A percentile compares a stretch with the other conserved stretches of the same genome.
Evolutionary conservation across 1,140 invertebrate species (phyloP).

Genomic region (Cepaea nemoralis): DNA sequence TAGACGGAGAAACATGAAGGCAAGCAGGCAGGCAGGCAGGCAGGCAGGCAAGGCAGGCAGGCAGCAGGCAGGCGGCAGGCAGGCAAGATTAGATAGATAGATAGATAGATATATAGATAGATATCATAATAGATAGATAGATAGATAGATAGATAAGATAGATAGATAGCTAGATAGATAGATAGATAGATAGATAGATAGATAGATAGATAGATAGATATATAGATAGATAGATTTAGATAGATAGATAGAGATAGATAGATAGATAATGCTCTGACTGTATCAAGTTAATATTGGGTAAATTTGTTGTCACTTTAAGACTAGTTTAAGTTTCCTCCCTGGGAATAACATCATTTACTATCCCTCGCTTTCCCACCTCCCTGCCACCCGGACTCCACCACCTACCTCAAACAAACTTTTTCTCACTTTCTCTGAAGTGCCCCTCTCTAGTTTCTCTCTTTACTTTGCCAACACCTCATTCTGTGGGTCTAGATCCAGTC

Average conservation of each 20-base stretch:
- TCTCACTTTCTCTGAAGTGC: background rate
- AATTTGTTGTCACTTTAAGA: background rate
- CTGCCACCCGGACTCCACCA: background rate
- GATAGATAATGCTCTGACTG: background rate
- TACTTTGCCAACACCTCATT: no score
- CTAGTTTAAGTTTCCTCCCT: background rate
- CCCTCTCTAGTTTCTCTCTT: background rate
- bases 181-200: constrained; percentile 18
- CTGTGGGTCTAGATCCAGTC: no score
- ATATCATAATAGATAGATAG: constrained; percentile 1
- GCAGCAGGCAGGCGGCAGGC: background rate
- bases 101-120: constrained; percentile 13
- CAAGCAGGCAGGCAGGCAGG: background rate
- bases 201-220: background rate
- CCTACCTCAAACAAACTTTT: background rate
- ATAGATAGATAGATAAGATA: constrained; percentile 16
- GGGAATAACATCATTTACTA: no score
- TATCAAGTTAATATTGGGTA: background rate
- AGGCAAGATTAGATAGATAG: constrained; percentile 15
- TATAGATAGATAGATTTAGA: background rate
- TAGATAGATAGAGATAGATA: background rate
- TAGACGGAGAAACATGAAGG: background rate
- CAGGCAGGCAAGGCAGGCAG: background rate
- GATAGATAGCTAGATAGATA: constrained; percentile 6
- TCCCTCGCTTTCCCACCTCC: no score